A percentile compares a stretch with the other conserved stretches of the same genome.
Evolutionary conservation across 2,797 vertebrate genomes (phyloP).

Genomic region (Myiothlypis coronata): DNA sequence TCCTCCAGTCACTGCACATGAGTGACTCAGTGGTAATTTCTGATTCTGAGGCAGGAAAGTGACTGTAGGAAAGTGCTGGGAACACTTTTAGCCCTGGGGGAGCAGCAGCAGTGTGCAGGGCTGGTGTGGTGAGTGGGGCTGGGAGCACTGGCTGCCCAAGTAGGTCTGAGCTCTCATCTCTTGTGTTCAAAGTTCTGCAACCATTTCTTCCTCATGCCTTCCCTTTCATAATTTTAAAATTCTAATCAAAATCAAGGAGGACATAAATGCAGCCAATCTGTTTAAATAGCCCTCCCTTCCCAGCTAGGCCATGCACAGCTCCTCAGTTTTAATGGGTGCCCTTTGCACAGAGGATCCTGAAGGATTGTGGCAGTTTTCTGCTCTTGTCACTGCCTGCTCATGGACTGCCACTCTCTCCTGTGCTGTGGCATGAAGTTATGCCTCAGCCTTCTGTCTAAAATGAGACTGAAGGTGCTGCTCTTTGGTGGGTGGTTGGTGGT

Average conservation of each 20-base stretch:
- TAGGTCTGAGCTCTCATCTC: neutral
- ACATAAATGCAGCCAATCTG: neutral
- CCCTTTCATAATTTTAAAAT: neutral
- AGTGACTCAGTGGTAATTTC: neutral
- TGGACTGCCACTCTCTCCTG: neutral
- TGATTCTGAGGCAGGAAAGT: neutral
- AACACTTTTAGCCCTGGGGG: neutral
- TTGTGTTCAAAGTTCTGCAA: neutral
- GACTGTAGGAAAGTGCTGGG: neutral
- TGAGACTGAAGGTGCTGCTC: neutral
- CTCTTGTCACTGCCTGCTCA: neutral
- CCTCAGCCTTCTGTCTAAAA: neutral
- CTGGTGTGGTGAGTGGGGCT: neutral
- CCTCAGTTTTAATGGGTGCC: neutral
- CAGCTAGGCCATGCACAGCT: neutral
- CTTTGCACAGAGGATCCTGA: neutral
- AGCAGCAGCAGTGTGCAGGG: fast-evolving
- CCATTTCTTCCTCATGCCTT: neutral
- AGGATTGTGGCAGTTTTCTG: neutral
- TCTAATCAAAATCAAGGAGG: neutral
- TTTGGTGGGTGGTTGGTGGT: neutral
- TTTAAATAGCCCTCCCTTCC: neutral
- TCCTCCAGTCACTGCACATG: neutral
- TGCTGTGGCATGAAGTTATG: neutral
- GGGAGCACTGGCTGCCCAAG: fast-evolving